phyloP scores from a whole-genome alignment of 2,888 invertebrate genomes.

The Cryptus viduatorius region DNA sequence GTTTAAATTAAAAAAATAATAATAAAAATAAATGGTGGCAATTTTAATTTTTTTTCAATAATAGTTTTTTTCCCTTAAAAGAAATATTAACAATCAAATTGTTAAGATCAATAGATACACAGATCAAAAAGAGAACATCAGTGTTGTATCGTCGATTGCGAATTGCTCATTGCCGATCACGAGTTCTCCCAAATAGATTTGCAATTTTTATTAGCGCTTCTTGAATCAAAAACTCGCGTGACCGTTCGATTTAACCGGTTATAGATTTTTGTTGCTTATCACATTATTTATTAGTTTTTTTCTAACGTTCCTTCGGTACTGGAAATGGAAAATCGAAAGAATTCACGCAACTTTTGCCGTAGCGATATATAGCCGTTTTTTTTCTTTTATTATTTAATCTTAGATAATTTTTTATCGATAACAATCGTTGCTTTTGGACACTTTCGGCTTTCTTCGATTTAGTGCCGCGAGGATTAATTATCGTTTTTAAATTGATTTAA shows the following conservation, averaged over 20 bases:
- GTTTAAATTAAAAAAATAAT: too few relatives aligned
- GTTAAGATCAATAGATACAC: background rate
- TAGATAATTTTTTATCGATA: background rate
- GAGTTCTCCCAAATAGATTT: background rate
- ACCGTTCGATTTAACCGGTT: constrained; percentile 46
- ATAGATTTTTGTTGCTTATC: constrained; percentile 42
- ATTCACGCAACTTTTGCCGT: constrained; percentile 3
- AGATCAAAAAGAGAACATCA: background rate
- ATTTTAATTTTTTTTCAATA: too few relatives aligned
- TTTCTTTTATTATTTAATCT: background rate
- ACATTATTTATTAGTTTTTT: constrained; percentile 18
- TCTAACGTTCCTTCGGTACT: constrained; percentile 37
- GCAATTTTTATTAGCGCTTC: constrained; percentile 25
- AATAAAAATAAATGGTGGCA: too few relatives aligned
- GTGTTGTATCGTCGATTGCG: background rate
- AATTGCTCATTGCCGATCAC: background rate
- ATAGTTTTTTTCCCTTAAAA: background rate
- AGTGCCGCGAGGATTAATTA: constrained; percentile 20
- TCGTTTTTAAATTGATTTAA: background rate
- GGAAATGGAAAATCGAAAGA: constrained; percentile 31
- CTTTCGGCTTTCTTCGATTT: constrained; percentile 35
- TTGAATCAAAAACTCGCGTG: constrained; percentile 28
- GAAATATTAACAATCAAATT: background rate
- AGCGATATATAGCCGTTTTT: constrained; percentile 33
- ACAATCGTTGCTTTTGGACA: background rate